Base-by-base conservation (phyloP, 2,797 vertebrate species). In the Enteromius paludinosus region DNA sequence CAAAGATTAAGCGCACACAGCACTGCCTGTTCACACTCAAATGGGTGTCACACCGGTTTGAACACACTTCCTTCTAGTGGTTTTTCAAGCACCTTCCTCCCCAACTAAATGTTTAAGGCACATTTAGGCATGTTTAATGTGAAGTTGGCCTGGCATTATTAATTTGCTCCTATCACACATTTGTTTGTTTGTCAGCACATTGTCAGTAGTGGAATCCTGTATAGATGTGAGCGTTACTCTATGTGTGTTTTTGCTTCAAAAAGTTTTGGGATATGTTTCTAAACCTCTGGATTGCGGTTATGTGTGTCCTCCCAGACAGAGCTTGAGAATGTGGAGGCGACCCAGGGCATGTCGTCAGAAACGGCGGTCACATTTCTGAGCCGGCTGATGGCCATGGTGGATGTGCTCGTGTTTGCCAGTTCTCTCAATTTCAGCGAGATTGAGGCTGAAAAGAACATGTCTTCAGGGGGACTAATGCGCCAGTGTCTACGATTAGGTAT, bases 391-490 rank as follows among this genome's bases (percentile, higher is more conserved):
- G 97, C 97, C 17, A 96, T 99, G 97, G 98, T 99, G 75, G 98
- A 99, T 82, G 98, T 99, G 23, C 90, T 99, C 86, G 98, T 99
- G 33, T 98, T 99, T 89, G 98, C 97, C 83, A 99, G 97, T 78
- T 99, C 98, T 79, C 96, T 99, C 85, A 99, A 99, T 95, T 99
- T 99, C 91, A 98, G 97, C 86, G 97, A 99, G 91, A 99, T 99
- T 38, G 98, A 99, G 93, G 97, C 97, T 12, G 98, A 99, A 91
- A 99, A 99, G 93, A 99, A 99, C 92, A 99, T 99, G 98, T 99
- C 98, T 80, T 97, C 97, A 7, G 98, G 98, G 73, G 98, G 98
- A 66, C 93, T 99, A 86, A 98, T 99, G 97, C 95, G 98, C 70
- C 98, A 99, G 92, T 99, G 98, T 92, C 95, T 86, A 35, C 66